phyloP scores from a whole-genome alignment of 1,140 invertebrate genomes.

The Teleogryllus occipitalis region DNA sequence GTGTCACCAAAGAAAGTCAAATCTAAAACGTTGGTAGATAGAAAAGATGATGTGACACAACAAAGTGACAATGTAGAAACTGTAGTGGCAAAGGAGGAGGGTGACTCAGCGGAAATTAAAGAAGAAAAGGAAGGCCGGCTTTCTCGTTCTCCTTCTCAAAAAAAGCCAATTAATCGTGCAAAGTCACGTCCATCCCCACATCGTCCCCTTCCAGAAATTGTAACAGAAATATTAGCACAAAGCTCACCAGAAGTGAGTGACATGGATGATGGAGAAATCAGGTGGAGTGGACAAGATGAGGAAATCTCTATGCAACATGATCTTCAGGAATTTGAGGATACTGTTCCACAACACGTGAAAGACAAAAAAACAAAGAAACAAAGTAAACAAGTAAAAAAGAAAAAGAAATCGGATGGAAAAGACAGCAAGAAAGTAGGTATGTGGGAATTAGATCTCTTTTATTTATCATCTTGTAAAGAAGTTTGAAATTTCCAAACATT shows the following conservation, averaged over 20 bases:
- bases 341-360: constrained; percentile 36
- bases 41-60: background rate
- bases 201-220: constrained; percentile 39
- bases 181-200: constrained; percentile 43
- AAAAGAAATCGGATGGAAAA: constrained; percentile 28
- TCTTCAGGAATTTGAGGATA: constrained; percentile 43
- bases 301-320: constrained; percentile 40
- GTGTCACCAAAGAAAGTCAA: constrained; percentile 32
- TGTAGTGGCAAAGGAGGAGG: background rate
- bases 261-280: constrained; percentile 7
- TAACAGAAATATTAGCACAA: constrained; percentile 28
- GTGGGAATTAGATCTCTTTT: no score
- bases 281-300: constrained; percentile 26
- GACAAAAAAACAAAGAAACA: constrained; percentile 31
- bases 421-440: no score
- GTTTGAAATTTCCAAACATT: no score
- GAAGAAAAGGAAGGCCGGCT: background rate
- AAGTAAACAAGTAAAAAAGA: constrained; percentile 19
- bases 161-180: constrained; percentile 39
- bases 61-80: background rate
- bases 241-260: constrained; percentile 32
- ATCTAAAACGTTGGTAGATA: background rate
- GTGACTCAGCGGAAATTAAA: background rate
- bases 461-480: no score
- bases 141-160: background rate